Evolutionary conservation across 2,888 invertebrate genomes (phyloP).

Genomic region (Clostera curtula): DNA sequence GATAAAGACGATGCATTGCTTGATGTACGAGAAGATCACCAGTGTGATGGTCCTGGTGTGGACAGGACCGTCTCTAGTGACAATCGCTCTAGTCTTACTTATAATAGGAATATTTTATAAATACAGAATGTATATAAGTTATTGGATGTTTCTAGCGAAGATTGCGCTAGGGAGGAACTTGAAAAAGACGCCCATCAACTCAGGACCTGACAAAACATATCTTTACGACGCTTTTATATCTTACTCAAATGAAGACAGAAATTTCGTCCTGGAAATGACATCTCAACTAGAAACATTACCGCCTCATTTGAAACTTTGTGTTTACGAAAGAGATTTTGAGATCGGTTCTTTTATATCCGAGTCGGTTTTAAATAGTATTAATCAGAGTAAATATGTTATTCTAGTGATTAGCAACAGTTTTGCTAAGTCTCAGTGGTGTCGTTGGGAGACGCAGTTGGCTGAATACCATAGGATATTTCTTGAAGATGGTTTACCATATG

Average conservation of each 20-base stretch:
- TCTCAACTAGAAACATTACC: slow-evolving; percentile 75
- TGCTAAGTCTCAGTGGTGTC: slow-evolving; percentile 82
- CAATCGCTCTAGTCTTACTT: slow-evolving; percentile 40
- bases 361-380: slow-evolving; percentile 78
- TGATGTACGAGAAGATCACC: slow-evolving; percentile 54
- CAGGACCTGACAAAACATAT: slow-evolving; percentile 35
- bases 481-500: slow-evolving; percentile 71
- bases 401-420: slow-evolving; percentile 80
- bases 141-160: slow-evolving; percentile 73
- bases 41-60: slow-evolving; percentile 53
- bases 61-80: slow-evolving; percentile 53
- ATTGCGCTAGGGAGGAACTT: slow-evolving; percentile 62
- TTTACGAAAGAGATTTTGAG: slow-evolving; percentile 81
- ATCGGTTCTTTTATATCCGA: slow-evolving; percentile 79
- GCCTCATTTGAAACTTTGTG: slow-evolving; percentile 77
- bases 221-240: slow-evolving; percentile 78
- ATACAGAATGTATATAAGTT: slow-evolving; percentile 66
- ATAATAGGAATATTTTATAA: slow-evolving; percentile 41
- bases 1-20: slow-evolving; percentile 48
- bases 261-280: slow-evolving; percentile 77
- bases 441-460: slow-evolving; percentile 81
- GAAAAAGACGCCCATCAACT: slow-evolving; percentile 29
- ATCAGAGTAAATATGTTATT: slow-evolving; percentile 77
- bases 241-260: slow-evolving; percentile 75
- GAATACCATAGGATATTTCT: slow-evolving; percentile 78